phyloP scores from a whole-genome alignment of 2,113 vertebrate genomes.

The Rousettus leschenaultii region DNA sequence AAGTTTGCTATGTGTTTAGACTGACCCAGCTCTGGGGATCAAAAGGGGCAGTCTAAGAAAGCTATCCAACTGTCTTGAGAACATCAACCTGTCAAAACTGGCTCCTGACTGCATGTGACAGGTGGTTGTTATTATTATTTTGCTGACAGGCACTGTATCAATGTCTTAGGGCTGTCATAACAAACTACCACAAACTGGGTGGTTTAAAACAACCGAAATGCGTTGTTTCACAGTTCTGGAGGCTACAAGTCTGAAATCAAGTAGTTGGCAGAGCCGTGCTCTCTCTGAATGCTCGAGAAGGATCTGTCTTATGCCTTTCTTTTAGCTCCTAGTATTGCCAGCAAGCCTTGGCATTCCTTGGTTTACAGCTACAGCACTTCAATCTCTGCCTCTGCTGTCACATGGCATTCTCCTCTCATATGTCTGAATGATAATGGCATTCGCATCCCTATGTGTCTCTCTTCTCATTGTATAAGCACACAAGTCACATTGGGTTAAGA shows the following conservation, averaged over 20 bases:
- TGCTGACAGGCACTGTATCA: background rate
- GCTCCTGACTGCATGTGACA: background rate
- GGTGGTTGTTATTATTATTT: background rate
- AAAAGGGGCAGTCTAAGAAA: background rate
- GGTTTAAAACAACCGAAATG: background rate
- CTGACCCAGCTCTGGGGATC: background rate
- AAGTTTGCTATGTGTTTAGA: background rate
- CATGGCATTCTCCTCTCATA: background rate
- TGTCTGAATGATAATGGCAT: background rate
- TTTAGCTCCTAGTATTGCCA: background rate
- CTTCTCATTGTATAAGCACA: background rate
- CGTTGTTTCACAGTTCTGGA: background rate
- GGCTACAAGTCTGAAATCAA: background rate
- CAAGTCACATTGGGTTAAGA: background rate
- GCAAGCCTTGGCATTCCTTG: background rate
- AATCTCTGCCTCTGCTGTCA: accelerated
- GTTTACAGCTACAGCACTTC: background rate
- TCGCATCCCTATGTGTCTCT: background rate
- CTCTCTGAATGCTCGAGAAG: background rate
- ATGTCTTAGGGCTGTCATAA: background rate
- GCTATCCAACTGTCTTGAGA: background rate
- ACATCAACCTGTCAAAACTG: background rate
- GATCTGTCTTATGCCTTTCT: background rate
- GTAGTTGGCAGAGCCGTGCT: background rate
- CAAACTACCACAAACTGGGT: background rate